Conservation (phyloP, 2,797 vertebrate genomes). For the Macroramphosus scolopax region DNA sequence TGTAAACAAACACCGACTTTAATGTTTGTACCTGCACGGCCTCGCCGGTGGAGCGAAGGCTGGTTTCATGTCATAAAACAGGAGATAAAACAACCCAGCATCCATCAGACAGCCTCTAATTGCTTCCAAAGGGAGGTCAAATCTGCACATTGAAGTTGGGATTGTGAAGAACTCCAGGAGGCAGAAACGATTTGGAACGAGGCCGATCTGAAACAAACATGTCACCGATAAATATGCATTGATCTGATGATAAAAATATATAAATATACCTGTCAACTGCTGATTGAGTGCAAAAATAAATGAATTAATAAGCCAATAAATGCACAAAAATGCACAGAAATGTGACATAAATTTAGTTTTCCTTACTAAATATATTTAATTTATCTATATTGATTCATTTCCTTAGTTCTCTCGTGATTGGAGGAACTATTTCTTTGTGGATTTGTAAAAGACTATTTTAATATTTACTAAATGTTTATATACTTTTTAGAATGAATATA, state of each 20-base stretch:
- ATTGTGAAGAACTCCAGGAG: constrained; percentile 16
- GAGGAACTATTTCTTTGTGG: too few species aligned
- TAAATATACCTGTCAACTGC: neutral
- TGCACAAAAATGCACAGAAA: too few species aligned
- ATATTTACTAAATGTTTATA: too few species aligned
- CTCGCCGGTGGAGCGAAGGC: neutral
- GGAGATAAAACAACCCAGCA: constrained; percentile 33
- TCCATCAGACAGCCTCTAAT: constrained; percentile 58
- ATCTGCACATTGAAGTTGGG: too few species aligned
- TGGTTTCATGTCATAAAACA: constrained; percentile 21
- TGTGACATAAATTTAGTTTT: too few species aligned
- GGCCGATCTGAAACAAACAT: constrained; percentile 7
- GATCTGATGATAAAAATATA: constrained; percentile 2
- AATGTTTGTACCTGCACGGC: neutral
- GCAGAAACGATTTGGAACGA: constrained; percentile 11
- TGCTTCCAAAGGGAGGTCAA: constrained; percentile 61
- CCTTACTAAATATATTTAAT: too few species aligned
- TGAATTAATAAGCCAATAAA: neutral
- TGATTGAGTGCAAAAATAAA: neutral
- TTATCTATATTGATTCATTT: too few species aligned
- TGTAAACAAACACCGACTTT: constrained; percentile 17
- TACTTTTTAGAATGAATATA: too few species aligned
- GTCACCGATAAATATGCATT: constrained; percentile 1
- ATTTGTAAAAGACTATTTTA: too few species aligned
- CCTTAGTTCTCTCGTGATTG: too few species aligned